Base-by-base conservation (phyloP, 2,113 vertebrate species). In the Phalacrocorax brasilianus region DNA sequence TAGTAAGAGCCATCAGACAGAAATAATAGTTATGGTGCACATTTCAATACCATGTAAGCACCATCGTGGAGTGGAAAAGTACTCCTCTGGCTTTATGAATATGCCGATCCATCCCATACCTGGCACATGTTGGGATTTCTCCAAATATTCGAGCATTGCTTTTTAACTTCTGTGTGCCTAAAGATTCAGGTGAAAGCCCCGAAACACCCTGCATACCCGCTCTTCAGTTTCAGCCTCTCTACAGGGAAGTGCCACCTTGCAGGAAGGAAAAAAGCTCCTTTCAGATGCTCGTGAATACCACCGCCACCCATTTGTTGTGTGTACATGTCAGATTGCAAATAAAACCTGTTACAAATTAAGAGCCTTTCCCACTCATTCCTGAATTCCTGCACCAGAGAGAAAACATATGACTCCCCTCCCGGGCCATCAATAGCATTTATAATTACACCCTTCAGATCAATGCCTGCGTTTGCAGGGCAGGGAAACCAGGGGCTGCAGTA, bases 101-200 rank as follows among this genome's bases (percentile, higher is more conserved):
- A 10, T 9, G 23, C 45, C 2, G 5, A 73, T 26, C 52, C 66
- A 15, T 17, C 21, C 45, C 1, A 18, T 14, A 35, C 81, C 81
- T 27, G 33, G 14, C 56, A 9, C 3, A 17, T 0, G 0, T 1
- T 11, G 65, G 17, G 3, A 11, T 28, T 38, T 35, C 71, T 59
- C 58, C 44, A 33, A 40, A 30, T 5, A 40, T 4, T 12, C 80
- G 20, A 33, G 49, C 23, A 10, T 2, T 10, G 27, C 27, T 56
- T 45, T 40, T 26, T 23, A 45, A 52, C 56, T 35, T 5, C 62
- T 4, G 12, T 0, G 2, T 14, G 49, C 75, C 80, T 9, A 2
- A 28, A 15, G 55, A 6, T 8, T 4, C 20, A 8, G 50, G 68
- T 5, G 55, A 22, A 45, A 56, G 81, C 44, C 33, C 40, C 4